Percentiles rank a stretch among this genome's conserved stretches.
phyloP scores from a whole-genome alignment of 2,113 vertebrate genomes.

The Rhinolophus ferrumequinum region DNA sequence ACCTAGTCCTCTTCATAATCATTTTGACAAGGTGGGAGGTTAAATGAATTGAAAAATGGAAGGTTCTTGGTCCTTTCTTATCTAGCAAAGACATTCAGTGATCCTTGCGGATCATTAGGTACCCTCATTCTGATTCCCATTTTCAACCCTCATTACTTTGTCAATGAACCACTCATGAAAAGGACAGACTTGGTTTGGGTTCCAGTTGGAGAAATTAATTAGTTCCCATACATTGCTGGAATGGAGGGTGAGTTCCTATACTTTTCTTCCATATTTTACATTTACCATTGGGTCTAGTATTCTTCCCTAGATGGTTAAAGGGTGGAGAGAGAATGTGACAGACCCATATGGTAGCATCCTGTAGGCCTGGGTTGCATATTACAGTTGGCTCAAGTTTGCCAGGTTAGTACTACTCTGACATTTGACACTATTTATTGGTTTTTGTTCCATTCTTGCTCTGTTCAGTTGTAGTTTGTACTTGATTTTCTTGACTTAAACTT shows the following conservation, averaged over 20 bases:
- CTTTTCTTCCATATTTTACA: neutral
- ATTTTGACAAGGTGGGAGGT: neutral
- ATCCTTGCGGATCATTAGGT: neutral
- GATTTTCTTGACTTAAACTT: neutral
- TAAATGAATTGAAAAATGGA: neutral
- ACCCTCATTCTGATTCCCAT: neutral
- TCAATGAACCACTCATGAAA: conserved; percentile 25
- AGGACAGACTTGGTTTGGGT: neutral
- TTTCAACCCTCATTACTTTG: neutral
- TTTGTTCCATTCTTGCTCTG: neutral
- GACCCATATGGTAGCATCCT: neutral
- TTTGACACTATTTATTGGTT: neutral
- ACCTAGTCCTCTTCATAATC: neutral
- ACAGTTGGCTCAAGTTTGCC: neutral
- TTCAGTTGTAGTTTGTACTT: neutral
- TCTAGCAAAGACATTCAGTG: neutral
- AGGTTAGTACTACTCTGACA: neutral
- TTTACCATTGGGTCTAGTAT: neutral
- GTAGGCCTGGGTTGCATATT: neutral
- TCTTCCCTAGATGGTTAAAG: neutral
- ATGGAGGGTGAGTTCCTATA: neutral
- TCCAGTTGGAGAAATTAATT: neutral
- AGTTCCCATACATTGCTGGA: neutral
- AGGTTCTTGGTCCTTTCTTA: neutral
- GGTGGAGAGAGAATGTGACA: neutral